Base-by-base conservation (phyloP, 2,113 vertebrate species). In the Tamias sibiricus region DNA sequence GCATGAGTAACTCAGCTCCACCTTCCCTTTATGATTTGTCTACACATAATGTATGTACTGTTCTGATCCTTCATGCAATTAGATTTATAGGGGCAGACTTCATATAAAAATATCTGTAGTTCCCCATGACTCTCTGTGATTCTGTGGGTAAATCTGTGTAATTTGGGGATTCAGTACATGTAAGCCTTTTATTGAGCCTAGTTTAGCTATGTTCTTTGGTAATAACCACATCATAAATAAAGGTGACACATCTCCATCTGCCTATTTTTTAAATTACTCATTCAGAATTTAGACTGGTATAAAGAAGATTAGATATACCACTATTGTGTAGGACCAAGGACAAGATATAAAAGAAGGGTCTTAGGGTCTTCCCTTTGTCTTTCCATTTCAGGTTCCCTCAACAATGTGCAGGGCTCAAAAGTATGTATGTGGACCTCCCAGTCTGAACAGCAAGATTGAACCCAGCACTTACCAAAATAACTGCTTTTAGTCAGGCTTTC, bases 381-480 rank as follows among this genome's bases (percentile, higher is more conserved):
- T 54, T 64, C 49, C 35, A 32, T 84, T 1, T 40, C 8, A 20
- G 14, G 3, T 11, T 79, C 13, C 28, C n/a, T 69, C 47, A 68
- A 22, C 30, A 68, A 11, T 22, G 26, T 20, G 1, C 13, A 47
- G 30, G 8, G 16, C 17, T 16, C 59, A 86, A 2, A 19, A 30
- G 22, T 4, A 4, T 40, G 5, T 20, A 3, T 68, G 1, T 3
- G 17, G 22, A 77, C 28, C 42, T 8, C 9, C 13, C 2, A 16
- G 16, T n/a, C 13, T 52, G 22, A 32, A 4, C 40, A 52, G 37
- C 66, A 87, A 72, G 22, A 30, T 44, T 52, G 26, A 54, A 28
- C 57, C 20, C 66, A 54, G 22, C 0, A 40, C 14, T 13, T 68
- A 24, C 44, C 9, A 8, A 26, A 85, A 22, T 2, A 20, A 22